Percentiles rank a stretch among this genome's conserved stretches.
These are phyloP conservation scores for Antechinus flavipes DNA, from an alignment of 2,113 vertebrate genomes.

Conservation along the genomic window DNA sequence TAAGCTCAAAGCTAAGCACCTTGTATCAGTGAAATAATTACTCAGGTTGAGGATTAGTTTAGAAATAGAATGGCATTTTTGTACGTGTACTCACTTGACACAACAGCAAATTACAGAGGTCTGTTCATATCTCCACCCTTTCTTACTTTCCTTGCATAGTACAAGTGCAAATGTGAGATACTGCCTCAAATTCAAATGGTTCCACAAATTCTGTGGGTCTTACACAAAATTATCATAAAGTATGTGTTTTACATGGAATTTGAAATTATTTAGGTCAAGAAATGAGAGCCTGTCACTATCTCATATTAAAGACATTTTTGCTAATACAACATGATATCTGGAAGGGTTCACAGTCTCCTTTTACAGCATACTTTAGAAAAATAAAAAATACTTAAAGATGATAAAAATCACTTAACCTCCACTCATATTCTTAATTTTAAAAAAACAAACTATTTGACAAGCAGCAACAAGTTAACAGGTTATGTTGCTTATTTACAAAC, in stretches of 20 bases:
- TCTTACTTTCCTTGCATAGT: slow-evolving; percentile 39
- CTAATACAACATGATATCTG: slow-evolving; percentile 62
- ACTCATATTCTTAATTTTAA: slow-evolving; percentile 20
- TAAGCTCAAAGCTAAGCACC: slow-evolving; percentile 21
- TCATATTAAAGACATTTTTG: slow-evolving; percentile 65
- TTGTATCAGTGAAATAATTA: slow-evolving; percentile 48
- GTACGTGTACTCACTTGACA: slow-evolving; percentile 58
- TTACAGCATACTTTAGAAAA: slow-evolving; percentile 63
- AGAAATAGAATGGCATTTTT: slow-evolving; percentile 46
- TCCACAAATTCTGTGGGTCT: slow-evolving; percentile 15
- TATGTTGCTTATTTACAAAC: slow-evolving; percentile 47
- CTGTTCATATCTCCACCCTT: slow-evolving; percentile 11
- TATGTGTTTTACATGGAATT: slow-evolving; percentile 68
- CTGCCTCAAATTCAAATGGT: slow-evolving; percentile 32
- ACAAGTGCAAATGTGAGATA: slow-evolving; percentile 19
- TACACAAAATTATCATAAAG: slow-evolving; percentile 53
- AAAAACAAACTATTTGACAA: slow-evolving; percentile 28
- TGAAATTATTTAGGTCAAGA: slow-evolving; percentile 71
- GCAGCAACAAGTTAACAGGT: slow-evolving; percentile 43
- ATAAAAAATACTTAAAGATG: slow-evolving; percentile 65
- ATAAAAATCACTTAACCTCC: slow-evolving; percentile 51
- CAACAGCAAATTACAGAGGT: slow-evolving; percentile 57
- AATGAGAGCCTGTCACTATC: slow-evolving; percentile 51
- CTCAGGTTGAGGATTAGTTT: slow-evolving; percentile 44
- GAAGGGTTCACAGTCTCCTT: slow-evolving; percentile 47